These are phyloP conservation scores for Okapia johnstoni DNA, from an alignment of 2,113 vertebrate species.

Conservation along the genomic window DNA sequence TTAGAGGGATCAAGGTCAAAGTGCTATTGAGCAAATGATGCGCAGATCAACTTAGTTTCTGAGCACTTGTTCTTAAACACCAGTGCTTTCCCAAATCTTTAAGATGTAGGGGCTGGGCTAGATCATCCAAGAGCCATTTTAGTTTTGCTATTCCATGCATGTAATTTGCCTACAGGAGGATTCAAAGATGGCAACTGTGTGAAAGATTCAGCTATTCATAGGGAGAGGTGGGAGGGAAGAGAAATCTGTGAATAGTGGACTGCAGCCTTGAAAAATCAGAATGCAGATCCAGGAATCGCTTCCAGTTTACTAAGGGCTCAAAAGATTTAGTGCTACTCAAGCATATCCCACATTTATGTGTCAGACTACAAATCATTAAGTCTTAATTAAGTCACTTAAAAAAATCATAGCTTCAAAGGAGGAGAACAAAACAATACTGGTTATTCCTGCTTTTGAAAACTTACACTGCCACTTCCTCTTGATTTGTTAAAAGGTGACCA, in stretches of 20 bases:
- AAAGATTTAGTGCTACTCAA: neutral
- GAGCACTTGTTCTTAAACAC: neutral
- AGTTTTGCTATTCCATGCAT: neutral
- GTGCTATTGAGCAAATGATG: neutral
- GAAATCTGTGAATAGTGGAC: neutral
- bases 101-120: neutral
- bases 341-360: neutral
- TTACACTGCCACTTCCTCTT: neutral
- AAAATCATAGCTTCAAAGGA: neutral
- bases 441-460: neutral
- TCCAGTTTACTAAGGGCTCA: neutral
- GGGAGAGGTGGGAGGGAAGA: neutral
- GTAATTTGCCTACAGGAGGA: neutral
- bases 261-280: neutral
- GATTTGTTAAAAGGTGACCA: neutral
- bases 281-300: neutral
- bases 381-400: neutral
- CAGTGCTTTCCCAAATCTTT: neutral
- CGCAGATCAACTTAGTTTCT: neutral
- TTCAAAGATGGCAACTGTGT: neutral
- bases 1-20: neutral
- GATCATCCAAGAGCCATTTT: neutral
- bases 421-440: neutral
- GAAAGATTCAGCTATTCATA: neutral
- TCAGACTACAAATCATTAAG: neutral